Conservation (phyloP, 2,113 vertebrate species). For the Amphiprion ocellaris region DNA sequence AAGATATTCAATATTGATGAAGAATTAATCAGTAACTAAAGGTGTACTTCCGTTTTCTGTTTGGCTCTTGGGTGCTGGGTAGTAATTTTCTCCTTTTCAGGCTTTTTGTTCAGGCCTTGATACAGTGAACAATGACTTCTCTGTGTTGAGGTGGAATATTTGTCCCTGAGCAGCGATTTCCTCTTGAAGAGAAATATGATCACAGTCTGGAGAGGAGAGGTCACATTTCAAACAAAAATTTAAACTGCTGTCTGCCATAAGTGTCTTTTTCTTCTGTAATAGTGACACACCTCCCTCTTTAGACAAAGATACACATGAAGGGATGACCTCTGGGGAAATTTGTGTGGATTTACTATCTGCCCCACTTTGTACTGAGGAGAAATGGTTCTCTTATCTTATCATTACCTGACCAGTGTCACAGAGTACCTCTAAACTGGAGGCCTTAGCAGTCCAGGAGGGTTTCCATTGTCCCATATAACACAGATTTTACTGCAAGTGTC, state of each 20-base stretch:
- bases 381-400: slow-evolving; percentile 25
- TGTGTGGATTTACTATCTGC: slow-evolving; percentile 9
- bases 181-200: slow-evolving; percentile 32
- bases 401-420: slow-evolving; percentile 8
- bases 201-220: slow-evolving; percentile 19
- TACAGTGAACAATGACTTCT: slow-evolving; percentile 43
- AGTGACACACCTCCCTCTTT: neutral
- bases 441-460: neutral
- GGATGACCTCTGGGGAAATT: neutral
- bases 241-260: neutral
- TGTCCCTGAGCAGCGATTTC: slow-evolving; percentile 49
- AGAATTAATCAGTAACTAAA: neutral
- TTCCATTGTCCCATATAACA: slow-evolving; percentile 12
- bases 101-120: neutral
- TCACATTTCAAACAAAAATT: slow-evolving; percentile 39
- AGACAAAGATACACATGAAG: neutral
- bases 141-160: slow-evolving; percentile 36
- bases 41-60: neutral
- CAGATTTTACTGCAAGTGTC: slow-evolving; percentile 23
- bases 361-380: slow-evolving; percentile 6
- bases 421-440: neutral
- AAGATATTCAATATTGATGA: too few species aligned
- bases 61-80: neutral
- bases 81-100: neutral
- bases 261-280: slow-evolving; percentile 7